Percentiles rank a stretch among this genome's conserved stretches.
Conservation (phyloP, 2,888 invertebrate genomes). For the Antheraea assamensis region DNA sequence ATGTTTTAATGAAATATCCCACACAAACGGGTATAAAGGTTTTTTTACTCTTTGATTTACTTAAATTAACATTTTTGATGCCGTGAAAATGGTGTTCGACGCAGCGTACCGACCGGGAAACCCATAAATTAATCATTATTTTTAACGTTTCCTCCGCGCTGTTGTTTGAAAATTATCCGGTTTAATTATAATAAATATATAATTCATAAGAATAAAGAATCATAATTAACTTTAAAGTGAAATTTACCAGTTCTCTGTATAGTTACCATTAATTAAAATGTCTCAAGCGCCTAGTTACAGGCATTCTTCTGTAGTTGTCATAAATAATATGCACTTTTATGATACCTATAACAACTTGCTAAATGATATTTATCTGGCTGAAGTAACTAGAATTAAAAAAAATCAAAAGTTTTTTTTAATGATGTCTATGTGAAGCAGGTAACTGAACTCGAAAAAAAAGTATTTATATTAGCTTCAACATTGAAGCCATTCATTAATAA, state of each 20-base stretch:
- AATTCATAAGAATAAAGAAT: background rate
- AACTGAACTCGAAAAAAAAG: too few species aligned
- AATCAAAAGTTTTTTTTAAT: too few species aligned
- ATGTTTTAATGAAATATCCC: slow-evolving; percentile 75
- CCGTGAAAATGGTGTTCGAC: slow-evolving; percentile 51
- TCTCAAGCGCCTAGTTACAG: background rate
- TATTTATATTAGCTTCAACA: too few species aligned
- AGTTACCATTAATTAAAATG: background rate
- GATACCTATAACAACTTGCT: too few species aligned
- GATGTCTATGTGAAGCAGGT: too few species aligned
- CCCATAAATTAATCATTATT: slow-evolving; percentile 44
- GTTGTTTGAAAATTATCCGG: slow-evolving; percentile 13
- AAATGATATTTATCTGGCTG: too few species aligned
- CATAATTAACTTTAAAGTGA: background rate
- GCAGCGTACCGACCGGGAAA: slow-evolving; percentile 32
- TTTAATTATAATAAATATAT: slow-evolving; percentile 5
- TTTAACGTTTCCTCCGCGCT: slow-evolving; percentile 19
- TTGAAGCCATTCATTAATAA: too few species aligned
- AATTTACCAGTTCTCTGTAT: background rate
- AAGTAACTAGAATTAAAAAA: too few species aligned
- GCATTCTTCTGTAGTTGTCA: background rate
- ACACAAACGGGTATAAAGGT: slow-evolving; percentile 58
- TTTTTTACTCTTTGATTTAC: slow-evolving; percentile 52
- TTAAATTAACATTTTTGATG: slow-evolving; percentile 71
- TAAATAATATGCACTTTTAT: too few species aligned